Evolutionary conservation across 92 coral and sea anemone species (phyloP), one percentile per base, ranked within the genome.

Genomic region (Parazoanthus atlanticus): DNA sequence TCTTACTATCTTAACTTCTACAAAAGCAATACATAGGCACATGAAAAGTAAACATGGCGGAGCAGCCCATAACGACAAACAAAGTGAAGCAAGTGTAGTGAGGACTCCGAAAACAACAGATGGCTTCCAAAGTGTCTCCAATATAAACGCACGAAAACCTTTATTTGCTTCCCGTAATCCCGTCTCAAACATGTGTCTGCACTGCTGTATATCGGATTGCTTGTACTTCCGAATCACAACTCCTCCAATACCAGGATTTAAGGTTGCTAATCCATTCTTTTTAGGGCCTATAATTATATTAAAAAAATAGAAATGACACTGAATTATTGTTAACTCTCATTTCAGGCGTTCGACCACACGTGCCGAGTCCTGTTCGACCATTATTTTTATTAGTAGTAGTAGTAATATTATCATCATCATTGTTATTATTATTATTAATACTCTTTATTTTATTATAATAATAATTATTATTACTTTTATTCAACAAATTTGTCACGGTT

Each of bases 181-280:
- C 74, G 88, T 91, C 16, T 91, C 89, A 76, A 91, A 92, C 58
- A 93, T 73, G 29, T 90, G 88, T 10, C 93, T 84, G 83, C 96
- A 92, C 76, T 66, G 34, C 15, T 78, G n/a, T 43, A 65, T 84
- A 74, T 93, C 96, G 15, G 78, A 65, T n/a, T 54, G 52, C 77
- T 92, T 54, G 88, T 90, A 92, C 36, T 91, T 80, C 16, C 96
- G 93, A 23, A 93, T 89, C 31, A 67, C 78, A 15, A 91, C 88
- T 46, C 7, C 47, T 33, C 78, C 78, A 34, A 74, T 10, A 40
- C 2, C 23, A 9, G 78, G 29, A 19, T 33, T 19, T 6, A 8
- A 32, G 43, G 49, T 34, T 33, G 78, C 25, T 74, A 40, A 34
- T 21, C 10, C 40, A 30, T 73, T 17, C 38, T 31, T 3, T 30